These are phyloP conservation scores for Campylorhamphus procurvoides DNA, from an alignment of 2,113 vertebrate genomes.

Conservation along the genomic window DNA sequence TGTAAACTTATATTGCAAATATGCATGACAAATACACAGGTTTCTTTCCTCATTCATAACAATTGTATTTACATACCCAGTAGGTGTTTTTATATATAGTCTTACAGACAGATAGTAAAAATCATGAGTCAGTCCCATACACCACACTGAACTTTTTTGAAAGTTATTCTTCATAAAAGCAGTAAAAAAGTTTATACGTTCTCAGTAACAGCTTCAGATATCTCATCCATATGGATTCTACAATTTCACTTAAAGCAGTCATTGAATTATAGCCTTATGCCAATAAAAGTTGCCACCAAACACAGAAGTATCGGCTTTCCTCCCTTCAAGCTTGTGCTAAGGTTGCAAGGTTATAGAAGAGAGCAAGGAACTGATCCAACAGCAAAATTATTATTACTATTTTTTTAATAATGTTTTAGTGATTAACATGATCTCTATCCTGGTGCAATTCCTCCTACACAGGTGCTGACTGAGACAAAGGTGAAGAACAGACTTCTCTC, in stretches of 20 bases:
- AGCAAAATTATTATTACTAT: not conserved
- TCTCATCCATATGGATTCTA: not conserved
- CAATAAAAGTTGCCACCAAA: not conserved
- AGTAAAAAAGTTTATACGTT: not conserved
- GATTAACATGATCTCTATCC: not conserved
- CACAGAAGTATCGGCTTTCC: not conserved
- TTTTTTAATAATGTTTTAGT: rapidly evolving
- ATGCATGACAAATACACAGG: not conserved
- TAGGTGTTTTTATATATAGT: not conserved
- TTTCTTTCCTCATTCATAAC: not conserved
- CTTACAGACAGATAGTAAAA: not conserved
- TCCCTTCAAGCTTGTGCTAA: not conserved
- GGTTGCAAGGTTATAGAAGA: not conserved
- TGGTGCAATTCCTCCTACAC: not conserved
- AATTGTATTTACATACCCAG: not conserved
- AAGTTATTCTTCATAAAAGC: not conserved
- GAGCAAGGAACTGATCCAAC: not conserved
- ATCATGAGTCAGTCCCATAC: not conserved
- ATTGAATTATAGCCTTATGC: not conserved
- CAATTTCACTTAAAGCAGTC: not conserved
- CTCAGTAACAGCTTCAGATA: not conserved
- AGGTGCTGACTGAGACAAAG: not conserved
- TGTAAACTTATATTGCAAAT: not conserved
- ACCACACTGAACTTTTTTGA: not conserved
- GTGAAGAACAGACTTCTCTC: not conserved